These are phyloP conservation scores for Ridgeia piscesae DNA, from an alignment of 1,140 invertebrate genomes.

Conservation along the genomic window DNA sequence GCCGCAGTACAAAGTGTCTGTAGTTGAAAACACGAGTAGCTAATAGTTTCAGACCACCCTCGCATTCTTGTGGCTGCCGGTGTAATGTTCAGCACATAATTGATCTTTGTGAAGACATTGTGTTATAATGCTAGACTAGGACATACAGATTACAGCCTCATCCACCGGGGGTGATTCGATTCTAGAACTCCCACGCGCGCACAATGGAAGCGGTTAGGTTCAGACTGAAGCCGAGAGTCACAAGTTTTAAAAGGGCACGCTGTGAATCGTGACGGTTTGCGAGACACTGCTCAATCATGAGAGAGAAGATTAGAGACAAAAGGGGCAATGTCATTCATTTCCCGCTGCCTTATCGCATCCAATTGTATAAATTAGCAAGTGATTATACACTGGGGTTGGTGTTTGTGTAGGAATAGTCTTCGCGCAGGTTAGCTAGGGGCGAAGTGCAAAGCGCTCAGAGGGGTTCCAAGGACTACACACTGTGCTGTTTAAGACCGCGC, in stretches of 20 bases:
- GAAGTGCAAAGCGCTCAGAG: too few relatives aligned
- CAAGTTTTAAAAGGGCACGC: background rate
- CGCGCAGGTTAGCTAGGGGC: too few relatives aligned
- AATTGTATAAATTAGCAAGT: too few relatives aligned
- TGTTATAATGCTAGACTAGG: background rate
- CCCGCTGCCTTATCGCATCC: too few relatives aligned
- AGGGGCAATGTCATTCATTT: too few relatives aligned
- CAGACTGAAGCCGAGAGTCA: background rate
- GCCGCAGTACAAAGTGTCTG: background rate
- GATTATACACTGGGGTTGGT: too few relatives aligned
- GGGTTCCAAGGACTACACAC: too few relatives aligned
- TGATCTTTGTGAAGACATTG: background rate
- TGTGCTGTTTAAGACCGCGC: too few relatives aligned
- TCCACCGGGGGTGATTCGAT: background rate
- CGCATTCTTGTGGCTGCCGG: background rate
- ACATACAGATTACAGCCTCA: background rate
- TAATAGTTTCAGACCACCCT: background rate
- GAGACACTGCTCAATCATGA: too few relatives aligned
- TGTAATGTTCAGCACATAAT: background rate
- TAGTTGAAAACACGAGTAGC: background rate
- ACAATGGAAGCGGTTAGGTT: background rate
- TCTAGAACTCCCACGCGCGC: background rate
- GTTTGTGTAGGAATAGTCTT: too few relatives aligned
- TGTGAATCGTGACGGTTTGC: background rate
- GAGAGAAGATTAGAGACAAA: background rate